A percentile compares a stretch with the other conserved stretches of the same genome.
These are phyloP conservation scores for Pycnomerus fuliginosus DNA, from an alignment of 2,888 invertebrate genomes.

Conservation along the genomic window DNA sequence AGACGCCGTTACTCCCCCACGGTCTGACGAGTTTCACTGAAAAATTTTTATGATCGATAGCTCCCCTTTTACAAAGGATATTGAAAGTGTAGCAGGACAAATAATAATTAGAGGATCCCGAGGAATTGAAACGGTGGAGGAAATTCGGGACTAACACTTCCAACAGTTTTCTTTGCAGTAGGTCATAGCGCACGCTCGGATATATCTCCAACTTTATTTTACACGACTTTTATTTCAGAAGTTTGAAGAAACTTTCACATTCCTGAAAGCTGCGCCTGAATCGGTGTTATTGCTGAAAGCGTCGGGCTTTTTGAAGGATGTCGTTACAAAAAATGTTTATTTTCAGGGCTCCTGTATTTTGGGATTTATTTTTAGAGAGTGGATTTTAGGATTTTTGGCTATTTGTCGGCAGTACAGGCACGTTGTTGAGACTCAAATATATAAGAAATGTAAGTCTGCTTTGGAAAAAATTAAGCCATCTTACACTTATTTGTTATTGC, in stretches of 20 bases:
- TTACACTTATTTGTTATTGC: too few species aligned
- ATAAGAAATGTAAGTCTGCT: too few species aligned
- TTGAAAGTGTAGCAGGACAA: slow-evolving; percentile 25
- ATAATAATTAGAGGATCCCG: background rate
- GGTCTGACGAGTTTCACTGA: slow-evolving; percentile 4
- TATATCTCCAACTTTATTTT: slow-evolving; percentile 44
- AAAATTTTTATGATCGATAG: background rate
- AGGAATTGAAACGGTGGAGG: slow-evolving; percentile 18
- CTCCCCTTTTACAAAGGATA: background rate
- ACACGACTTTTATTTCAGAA: slow-evolving; percentile 50
- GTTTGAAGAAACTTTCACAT: slow-evolving; percentile 41
- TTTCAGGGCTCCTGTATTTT: too few species aligned
- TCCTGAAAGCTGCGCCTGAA: slow-evolving; percentile 35
- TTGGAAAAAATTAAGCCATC: too few species aligned
- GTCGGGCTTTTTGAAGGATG: too few species aligned
- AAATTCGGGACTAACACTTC: slow-evolving; percentile 18
- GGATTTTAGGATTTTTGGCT: too few species aligned
- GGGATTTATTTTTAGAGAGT: too few species aligned
- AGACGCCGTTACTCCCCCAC: slow-evolving; percentile 24
- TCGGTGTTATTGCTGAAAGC: too few species aligned
- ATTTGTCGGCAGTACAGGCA: too few species aligned
- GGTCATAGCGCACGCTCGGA: slow-evolving; percentile 40
- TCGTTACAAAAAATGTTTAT: too few species aligned
- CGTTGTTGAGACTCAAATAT: too few species aligned
- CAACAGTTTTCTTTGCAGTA: slow-evolving; percentile 14